Evolutionary conservation across 2,797 vertebrate genomes (phyloP).

Genomic region (Holocentrus rufus): DNA sequence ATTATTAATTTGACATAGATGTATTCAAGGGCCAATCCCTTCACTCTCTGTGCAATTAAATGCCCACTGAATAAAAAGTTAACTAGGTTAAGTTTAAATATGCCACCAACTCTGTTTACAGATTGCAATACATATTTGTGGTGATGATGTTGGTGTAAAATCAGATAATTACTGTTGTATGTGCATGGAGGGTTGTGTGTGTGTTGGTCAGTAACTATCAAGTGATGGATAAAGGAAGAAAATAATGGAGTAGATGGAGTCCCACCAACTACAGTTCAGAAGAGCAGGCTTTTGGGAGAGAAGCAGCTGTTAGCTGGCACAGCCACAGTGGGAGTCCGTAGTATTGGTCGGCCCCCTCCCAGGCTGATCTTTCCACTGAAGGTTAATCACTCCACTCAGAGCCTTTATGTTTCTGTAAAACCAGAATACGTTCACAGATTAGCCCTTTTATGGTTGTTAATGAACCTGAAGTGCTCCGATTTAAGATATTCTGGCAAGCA

Average conservation of each 20-base stretch:
- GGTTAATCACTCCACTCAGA: conserved; percentile 82
- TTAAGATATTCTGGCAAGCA: conserved; percentile 31
- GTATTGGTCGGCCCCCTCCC: conserved; percentile 77
- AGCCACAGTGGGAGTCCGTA: conserved; percentile 76
- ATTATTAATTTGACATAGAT: background rate
- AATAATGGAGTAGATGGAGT: conserved; percentile 30
- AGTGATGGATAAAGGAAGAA: conserved; percentile 1
- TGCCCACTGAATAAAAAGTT: background rate
- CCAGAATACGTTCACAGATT: conserved; percentile 51
- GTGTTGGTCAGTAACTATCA: background rate
- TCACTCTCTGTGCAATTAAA: background rate
- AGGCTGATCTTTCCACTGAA: conserved; percentile 83
- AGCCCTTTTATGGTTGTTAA: conserved; percentile 48
- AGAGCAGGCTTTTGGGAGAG: conserved; percentile 47
- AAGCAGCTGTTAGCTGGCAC: conserved; percentile 71
- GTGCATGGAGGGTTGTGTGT: background rate
- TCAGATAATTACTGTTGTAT: background rate
- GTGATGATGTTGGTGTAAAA: background rate
- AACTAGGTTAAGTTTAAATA: no score
- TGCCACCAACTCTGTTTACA: no score
- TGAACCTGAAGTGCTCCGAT: conserved; percentile 14
- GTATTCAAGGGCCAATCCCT: background rate
- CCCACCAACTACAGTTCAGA: conserved; percentile 38
- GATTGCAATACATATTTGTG: no score
- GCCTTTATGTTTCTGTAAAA: conserved; percentile 61